These are phyloP conservation scores for Periophthalmus modestus DNA, from an alignment of 2,113 vertebrate genomes.

Conservation along the genomic window DNA sequence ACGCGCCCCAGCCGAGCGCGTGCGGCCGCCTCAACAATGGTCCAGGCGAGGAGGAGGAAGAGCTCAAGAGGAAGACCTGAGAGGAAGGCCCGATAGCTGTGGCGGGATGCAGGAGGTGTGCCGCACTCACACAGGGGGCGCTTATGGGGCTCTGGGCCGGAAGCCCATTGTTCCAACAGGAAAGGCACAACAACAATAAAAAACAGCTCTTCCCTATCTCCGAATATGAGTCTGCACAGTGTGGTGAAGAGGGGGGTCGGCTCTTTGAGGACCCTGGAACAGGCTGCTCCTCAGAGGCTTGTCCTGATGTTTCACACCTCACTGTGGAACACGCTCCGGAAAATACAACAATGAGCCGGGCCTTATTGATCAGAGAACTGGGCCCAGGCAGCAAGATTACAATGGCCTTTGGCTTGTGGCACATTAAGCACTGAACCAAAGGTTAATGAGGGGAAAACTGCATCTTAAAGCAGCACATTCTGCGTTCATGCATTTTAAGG, in stretches of 20 bases:
- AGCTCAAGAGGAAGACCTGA: slow-evolving; percentile 21
- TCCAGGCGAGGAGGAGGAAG: slow-evolving; percentile 70
- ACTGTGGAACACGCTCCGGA: slow-evolving; percentile 72
- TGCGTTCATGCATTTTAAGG: slow-evolving; percentile 36
- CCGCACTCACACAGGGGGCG: slow-evolving; percentile 71
- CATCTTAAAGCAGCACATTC: slow-evolving; percentile 57
- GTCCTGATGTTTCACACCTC: slow-evolving; percentile 81
- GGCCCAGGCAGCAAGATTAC: slow-evolving; percentile 76
- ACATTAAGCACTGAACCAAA: slow-evolving; percentile 74
- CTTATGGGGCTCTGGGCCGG: slow-evolving; percentile 81
- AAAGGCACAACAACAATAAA: slow-evolving; percentile 76
- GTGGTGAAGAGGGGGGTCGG: slow-evolving; percentile 66
- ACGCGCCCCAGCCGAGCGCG: slow-evolving; percentile 74
- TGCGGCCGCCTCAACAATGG: slow-evolving; percentile 80
- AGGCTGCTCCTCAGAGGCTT: slow-evolving; percentile 75
- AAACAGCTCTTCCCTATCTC: slow-evolving; percentile 85
- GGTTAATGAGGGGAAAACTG: slow-evolving; percentile 73
- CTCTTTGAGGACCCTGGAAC: slow-evolving; percentile 77
- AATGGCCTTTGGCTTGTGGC: slow-evolving; percentile 76
- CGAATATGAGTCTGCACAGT: slow-evolving; percentile 82
- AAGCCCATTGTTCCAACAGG: slow-evolving; percentile 87
- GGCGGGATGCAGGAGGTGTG: slow-evolving; percentile 76
- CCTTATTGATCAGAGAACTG: slow-evolving; percentile 73
- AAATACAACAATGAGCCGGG: slow-evolving; percentile 77
- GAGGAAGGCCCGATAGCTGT: slow-evolving; percentile 56